phyloP scores from a whole-genome alignment of 1,140 invertebrate genomes.

The Parapsyche elsis region DNA sequence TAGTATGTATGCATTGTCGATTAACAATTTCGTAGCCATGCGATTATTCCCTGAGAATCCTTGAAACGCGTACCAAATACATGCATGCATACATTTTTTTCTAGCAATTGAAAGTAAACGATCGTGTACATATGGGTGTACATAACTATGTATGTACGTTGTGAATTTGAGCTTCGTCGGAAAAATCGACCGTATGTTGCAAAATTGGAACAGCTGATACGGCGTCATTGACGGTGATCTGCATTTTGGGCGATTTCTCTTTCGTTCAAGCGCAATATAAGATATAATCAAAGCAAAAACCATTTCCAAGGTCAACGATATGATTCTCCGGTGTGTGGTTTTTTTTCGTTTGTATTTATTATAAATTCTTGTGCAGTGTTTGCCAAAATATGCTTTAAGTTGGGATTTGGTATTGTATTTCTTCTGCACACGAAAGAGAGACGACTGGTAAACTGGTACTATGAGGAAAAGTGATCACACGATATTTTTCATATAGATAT shows the following conservation, averaged over 20 bases:
- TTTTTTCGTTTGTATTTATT: not conserved
- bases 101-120: not conserved
- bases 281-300: not conserved
- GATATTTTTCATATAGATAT: too few species aligned
- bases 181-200: conserved; percentile 11
- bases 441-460: too few species aligned
- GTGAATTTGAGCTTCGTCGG: too few species aligned
- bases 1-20: not conserved
- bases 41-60: not conserved
- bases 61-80: not conserved
- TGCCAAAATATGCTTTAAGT: not conserved
- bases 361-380: not conserved
- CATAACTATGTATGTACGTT: too few species aligned
- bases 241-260: conserved; percentile 18
- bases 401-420: not conserved
- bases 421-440: too few species aligned
- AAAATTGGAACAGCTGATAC: conserved; percentile 5
- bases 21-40: not conserved
- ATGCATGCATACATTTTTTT: not conserved
- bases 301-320: not conserved
- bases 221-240: not conserved
- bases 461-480: too few species aligned
- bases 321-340: not conserved
- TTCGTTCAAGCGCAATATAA: conserved; percentile 3
- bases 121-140: not conserved